These are phyloP conservation scores for Pampusana beccarii DNA, from an alignment of 2,113 vertebrate genomes.

Conservation along the genomic window DNA sequence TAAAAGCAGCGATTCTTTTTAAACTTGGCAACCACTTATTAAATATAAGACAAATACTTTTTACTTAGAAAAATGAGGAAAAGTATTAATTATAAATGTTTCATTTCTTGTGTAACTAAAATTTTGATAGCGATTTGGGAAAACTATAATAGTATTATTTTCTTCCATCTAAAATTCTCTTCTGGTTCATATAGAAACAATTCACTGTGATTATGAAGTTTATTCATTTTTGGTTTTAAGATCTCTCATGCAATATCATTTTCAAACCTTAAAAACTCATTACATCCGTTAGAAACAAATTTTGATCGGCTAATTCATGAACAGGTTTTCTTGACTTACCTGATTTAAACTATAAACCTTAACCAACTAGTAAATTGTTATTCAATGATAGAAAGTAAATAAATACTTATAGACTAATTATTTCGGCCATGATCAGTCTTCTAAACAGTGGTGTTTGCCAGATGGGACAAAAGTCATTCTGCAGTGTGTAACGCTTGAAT, in stretches of 20 bases:
- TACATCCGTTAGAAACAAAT: background rate
- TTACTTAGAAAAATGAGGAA: slow-evolving; percentile 51
- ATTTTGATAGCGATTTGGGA: background rate
- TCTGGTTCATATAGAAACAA: background rate
- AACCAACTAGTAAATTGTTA: background rate
- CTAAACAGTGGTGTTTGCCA: slow-evolving; percentile 24
- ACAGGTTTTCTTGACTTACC: background rate
- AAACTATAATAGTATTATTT: background rate
- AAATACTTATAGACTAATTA: background rate
- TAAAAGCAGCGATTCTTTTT: background rate
- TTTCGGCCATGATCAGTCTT: background rate
- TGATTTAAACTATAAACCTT: background rate
- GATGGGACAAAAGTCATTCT: slow-evolving; percentile 39
- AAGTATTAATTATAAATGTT: background rate
- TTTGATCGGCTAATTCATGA: background rate
- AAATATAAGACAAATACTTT: slow-evolving; percentile 61
- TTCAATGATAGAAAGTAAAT: background rate
- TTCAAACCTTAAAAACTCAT: background rate
- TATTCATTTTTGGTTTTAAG: background rate
- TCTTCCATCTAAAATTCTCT: background rate
- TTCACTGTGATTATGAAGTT: background rate
- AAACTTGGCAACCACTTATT: slow-evolving; percentile 61
- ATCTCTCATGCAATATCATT: background rate
- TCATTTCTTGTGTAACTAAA: background rate
- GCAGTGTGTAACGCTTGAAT: background rate